phyloP scores from a whole-genome alignment of 2,113 vertebrate species.

The Chloroceryle aenea region DNA sequence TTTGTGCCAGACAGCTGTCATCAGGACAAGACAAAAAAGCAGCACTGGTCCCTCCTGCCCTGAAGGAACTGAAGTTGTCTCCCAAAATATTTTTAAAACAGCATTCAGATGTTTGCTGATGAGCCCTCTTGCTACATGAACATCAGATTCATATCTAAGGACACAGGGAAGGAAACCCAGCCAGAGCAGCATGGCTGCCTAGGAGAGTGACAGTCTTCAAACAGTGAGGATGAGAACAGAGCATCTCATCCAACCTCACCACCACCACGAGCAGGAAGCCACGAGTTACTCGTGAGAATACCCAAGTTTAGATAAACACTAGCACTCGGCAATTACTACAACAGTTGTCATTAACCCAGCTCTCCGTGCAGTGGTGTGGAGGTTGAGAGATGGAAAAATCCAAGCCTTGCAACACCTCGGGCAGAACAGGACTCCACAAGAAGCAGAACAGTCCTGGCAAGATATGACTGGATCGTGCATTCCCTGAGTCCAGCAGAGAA shows the following conservation, averaged over 20 bases:
- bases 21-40: background rate
- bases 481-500: constrained; percentile 25
- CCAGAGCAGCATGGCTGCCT: background rate
- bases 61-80: background rate
- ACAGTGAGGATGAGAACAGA: background rate
- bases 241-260: background rate
- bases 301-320: background rate
- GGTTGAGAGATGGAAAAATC: background rate
- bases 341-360: background rate
- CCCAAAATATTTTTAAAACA: constrained; percentile 47
- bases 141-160: background rate
- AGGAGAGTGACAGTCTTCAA: background rate
- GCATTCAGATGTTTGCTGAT: background rate
- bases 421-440: background rate
- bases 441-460: background rate
- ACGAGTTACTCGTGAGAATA: background rate
- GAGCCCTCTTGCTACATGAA: background rate
- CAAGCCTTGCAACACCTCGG: background rate
- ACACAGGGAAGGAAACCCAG: background rate
- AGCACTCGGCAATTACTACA: background rate
- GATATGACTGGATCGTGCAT: background rate
- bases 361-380: background rate
- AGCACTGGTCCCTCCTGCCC: background rate
- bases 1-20: background rate
- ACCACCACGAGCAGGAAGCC: background rate